Conservation (phyloP, 2,113 vertebrate species). For the Synchiropus splendidus region DNA sequence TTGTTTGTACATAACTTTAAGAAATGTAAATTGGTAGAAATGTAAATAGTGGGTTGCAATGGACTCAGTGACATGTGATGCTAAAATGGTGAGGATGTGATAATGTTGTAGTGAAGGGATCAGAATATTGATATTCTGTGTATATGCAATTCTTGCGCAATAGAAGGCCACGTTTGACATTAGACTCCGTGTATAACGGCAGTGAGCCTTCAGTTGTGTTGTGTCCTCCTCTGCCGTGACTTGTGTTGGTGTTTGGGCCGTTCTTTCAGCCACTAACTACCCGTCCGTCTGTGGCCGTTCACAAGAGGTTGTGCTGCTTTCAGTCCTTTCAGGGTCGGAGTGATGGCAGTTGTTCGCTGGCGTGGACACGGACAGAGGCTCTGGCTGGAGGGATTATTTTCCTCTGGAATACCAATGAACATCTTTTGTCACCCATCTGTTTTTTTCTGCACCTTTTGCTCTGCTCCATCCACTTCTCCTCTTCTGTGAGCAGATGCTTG, state of each 20-base stretch:
- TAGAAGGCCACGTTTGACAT: no score
- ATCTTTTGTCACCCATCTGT: conserved; percentile 42
- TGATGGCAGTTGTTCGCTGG: conserved; percentile 26
- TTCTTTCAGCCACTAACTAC: conserved; percentile 22
- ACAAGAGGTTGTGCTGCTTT: conserved; percentile 12
- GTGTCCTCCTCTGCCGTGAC: conserved; percentile 23
- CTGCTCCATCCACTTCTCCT: conserved; percentile 17
- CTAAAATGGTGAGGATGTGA: no score
- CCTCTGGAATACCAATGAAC: conserved; percentile 59
- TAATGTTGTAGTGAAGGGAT: no score
- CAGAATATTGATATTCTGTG: no score
- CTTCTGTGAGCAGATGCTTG: conserved; percentile 25
- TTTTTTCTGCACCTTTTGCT: conserved; percentile 22
- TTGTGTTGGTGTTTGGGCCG: conserved; percentile 23
- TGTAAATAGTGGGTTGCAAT: no score
- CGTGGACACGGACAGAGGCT: conserved; percentile 24
- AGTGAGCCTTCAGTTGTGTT: conserved; percentile 3
- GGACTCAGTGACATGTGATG: no score
- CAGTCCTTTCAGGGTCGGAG: conserved; percentile 32
- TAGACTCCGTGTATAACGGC: no score
- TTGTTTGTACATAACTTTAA: no score
- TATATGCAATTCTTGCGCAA: no score
- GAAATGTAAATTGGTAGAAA: no score
- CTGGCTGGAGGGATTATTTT: conserved; percentile 38
- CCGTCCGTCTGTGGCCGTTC: conserved; percentile 22